Evolutionary conservation across 2,888 invertebrate species (phyloP).

Genomic region (Rhimphoctona megacephalus): DNA sequence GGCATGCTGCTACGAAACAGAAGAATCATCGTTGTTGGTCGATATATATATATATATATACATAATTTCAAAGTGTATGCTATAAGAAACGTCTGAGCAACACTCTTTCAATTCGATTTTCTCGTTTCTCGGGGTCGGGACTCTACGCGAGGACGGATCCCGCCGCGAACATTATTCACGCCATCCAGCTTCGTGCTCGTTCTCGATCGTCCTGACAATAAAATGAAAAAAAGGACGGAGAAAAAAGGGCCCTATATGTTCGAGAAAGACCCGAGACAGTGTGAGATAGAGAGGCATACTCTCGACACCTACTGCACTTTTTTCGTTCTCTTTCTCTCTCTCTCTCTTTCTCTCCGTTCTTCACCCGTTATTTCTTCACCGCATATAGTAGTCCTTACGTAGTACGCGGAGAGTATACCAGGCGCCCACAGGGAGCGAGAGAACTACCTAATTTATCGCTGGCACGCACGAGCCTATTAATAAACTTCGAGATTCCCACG

Average conservation of each 20-base stretch:
- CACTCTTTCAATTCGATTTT: conserved; percentile 64
- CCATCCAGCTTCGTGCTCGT: conserved; percentile 52
- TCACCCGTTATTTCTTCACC: conserved; percentile 33
- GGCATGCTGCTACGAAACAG: conserved; percentile 42
- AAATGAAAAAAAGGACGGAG: conserved; percentile 34
- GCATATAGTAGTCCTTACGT: conserved; percentile 63
- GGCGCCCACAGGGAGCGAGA: conserved; percentile 62
- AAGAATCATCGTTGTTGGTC: conserved; percentile 31
- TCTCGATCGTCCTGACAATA: conserved; percentile 36
- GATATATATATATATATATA: conserved; percentile 23
- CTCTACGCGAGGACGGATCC: conserved; percentile 65
- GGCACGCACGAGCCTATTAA: conserved; percentile 75
- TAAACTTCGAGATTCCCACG: conserved; percentile 73
- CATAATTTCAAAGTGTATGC: conserved; percentile 9
- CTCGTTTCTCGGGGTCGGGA: conserved; percentile 57
- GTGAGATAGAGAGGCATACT: conserved; percentile 73
- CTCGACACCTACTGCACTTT: conserved; percentile 73
- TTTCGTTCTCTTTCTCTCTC: conserved; percentile 42
- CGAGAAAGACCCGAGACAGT: conserved; percentile 63
- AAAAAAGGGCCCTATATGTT: conserved; percentile 9
- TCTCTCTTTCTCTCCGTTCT: conserved; percentile 27
- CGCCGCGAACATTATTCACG: conserved; percentile 71
- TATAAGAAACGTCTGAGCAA: conserved; percentile 54
- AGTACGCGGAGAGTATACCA: conserved; percentile 51
- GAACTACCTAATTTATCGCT: conserved; percentile 74